phyloP scores from a whole-genome alignment of 2,888 invertebrate genomes.

The Aethes cnicana region DNA sequence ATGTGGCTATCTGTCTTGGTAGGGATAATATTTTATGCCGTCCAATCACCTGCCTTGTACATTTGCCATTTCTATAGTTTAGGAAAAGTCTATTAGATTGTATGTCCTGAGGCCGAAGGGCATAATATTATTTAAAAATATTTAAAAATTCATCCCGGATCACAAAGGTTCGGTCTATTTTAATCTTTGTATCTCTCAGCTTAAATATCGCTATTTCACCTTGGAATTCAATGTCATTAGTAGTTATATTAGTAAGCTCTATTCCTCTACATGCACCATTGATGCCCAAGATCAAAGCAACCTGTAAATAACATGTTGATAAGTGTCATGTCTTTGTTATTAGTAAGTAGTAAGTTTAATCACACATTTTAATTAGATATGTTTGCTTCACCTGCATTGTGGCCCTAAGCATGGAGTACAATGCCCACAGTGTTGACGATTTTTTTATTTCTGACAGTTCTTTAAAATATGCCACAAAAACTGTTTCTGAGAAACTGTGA shows the following conservation, averaged over 20 bases:
- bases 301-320: conserved; percentile 3
- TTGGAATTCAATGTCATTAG: neutral
- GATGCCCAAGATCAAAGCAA: conserved; percentile 3
- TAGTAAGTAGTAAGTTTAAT: neutral
- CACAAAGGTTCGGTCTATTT: conserved; percentile 13
- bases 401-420: conserved; percentile 6
- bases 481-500: conserved; percentile 6
- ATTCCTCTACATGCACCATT: conserved; percentile 4
- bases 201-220: conserved; percentile 13
- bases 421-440: conserved; percentile 11
- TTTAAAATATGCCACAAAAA: conserved; percentile 11
- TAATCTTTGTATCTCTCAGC: conserved; percentile 18
- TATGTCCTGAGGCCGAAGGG: conserved; percentile 2
- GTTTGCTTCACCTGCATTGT: conserved; percentile 1
- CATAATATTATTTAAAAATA: conserved; percentile 15
- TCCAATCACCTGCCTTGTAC: conserved; percentile 15
- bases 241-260: neutral
- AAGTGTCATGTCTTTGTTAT: no score
- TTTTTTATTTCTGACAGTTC: conserved; percentile 8
- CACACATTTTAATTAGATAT: neutral
- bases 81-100: conserved; percentile 15
- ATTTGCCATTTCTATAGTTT: conserved; percentile 19
- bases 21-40: conserved; percentile 12
- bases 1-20: conserved; percentile 15
- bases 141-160: conserved; percentile 3